Evolutionary conservation across 2,888 invertebrate genomes (phyloP).

Genomic region (Lypha dubia): DNA sequence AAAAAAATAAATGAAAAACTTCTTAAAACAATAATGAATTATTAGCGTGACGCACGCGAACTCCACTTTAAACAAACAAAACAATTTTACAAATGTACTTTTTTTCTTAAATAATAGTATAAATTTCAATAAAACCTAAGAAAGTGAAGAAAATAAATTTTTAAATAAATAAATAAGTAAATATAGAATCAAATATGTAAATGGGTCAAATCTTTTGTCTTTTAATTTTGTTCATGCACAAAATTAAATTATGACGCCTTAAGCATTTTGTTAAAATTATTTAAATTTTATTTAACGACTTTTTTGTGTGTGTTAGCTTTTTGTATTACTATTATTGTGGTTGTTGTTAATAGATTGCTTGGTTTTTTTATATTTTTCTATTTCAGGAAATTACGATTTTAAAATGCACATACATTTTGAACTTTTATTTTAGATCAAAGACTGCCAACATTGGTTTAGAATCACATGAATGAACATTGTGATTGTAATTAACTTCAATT

Average conservation of each 20-base stretch:
- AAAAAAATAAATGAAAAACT: background rate
- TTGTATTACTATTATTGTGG: background rate
- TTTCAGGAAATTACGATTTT: background rate
- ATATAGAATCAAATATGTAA: background rate
- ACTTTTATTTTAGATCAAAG: background rate
- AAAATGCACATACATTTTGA: background rate
- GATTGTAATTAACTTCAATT: too few species aligned
- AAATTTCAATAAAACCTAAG: background rate
- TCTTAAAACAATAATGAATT: slow-evolving; percentile 13
- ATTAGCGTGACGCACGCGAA: slow-evolving; percentile 60
- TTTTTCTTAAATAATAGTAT: background rate
- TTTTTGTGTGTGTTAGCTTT: background rate
- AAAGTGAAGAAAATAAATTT: slow-evolving; percentile 2
- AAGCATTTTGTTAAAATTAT: slow-evolving; percentile 23
- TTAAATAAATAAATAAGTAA: background rate
- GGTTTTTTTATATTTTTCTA: background rate
- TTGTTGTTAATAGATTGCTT: background rate
- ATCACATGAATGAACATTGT: too few species aligned
- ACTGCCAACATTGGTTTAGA: too few species aligned
- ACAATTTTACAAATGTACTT: slow-evolving; percentile 10
- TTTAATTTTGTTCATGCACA: background rate
- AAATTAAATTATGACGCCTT: too few species aligned
- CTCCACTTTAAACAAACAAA: background rate
- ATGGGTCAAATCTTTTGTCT: slow-evolving; percentile 31
- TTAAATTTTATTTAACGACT: slow-evolving; percentile 13